These are phyloP conservation scores for Heliconius congener DNA, from an alignment of 1,140 invertebrate genomes.

Conservation along the genomic window DNA sequence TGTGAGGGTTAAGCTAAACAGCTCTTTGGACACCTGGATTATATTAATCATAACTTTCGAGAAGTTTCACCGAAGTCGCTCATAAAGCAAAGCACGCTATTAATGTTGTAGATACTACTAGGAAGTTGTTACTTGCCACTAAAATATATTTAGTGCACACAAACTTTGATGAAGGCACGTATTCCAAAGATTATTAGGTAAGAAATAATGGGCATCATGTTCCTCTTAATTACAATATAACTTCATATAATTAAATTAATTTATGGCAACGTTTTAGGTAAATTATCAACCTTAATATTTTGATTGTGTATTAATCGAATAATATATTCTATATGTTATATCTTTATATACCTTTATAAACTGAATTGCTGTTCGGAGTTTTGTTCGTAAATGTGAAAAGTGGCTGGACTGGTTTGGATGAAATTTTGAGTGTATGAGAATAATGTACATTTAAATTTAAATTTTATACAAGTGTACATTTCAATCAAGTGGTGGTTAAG, in stretches of 20 bases:
- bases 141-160: constrained; percentile 19
- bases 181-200: constrained; percentile 15
- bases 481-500: too few species aligned
- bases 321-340: too few species aligned
- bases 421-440: too few species aligned
- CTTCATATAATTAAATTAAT: background rate
- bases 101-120: constrained; percentile 29
- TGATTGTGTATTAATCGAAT: too few species aligned
- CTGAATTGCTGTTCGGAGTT: too few species aligned
- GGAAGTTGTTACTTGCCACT: constrained; percentile 29
- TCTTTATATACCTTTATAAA: too few species aligned
- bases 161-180: constrained; percentile 21
- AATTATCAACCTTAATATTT: too few species aligned
- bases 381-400: too few species aligned
- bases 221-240: background rate
- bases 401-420: too few species aligned
- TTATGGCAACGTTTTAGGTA: background rate
- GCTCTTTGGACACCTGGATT: constrained; percentile 33
- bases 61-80: constrained; percentile 26
- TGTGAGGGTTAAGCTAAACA: background rate
- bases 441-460: too few species aligned
- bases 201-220: constrained; percentile 12
- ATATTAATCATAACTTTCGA: constrained; percentile 37
- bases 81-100: constrained; percentile 32
- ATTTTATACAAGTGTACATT: too few species aligned